phyloP scores from a whole-genome alignment of 2,113 vertebrate genomes.

The Glareola pratincola region DNA sequence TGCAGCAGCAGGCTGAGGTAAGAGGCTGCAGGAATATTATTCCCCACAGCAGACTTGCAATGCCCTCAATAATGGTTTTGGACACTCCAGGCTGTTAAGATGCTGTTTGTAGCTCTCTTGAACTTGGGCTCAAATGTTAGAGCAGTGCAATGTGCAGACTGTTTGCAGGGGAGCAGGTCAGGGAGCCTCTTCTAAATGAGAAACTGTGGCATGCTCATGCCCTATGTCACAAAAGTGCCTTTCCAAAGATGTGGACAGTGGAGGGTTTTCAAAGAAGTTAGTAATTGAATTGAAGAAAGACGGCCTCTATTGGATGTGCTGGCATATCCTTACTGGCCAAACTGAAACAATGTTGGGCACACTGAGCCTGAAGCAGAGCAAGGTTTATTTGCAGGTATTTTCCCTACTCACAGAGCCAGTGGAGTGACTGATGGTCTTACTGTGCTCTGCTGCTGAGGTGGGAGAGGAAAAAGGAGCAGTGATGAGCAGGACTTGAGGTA shows the following conservation, averaged over 20 bases:
- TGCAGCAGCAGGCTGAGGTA: not conserved
- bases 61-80: not conserved
- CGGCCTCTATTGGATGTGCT: not conserved
- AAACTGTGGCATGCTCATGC: not conserved
- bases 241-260: not conserved
- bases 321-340: not conserved
- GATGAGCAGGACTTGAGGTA: not conserved
- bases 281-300: not conserved
- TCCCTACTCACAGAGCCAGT: not conserved
- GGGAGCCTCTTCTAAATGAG: not conserved
- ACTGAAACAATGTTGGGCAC: too few species aligned
- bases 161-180: not conserved
- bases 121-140: not conserved
- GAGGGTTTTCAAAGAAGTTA: not conserved
- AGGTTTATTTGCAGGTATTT: not conserved
- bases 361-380: not conserved
- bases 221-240: not conserved
- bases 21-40: not conserved
- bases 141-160: not conserved
- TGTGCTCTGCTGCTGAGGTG: not conserved
- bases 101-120: not conserved
- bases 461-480: not conserved
- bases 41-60: not conserved
- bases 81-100: not conserved
- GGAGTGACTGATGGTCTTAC: not conserved